These are phyloP conservation scores for Enteromius afrohamiltoni DNA, from an alignment of 2,797 vertebrate species.

Conservation along the genomic window DNA sequence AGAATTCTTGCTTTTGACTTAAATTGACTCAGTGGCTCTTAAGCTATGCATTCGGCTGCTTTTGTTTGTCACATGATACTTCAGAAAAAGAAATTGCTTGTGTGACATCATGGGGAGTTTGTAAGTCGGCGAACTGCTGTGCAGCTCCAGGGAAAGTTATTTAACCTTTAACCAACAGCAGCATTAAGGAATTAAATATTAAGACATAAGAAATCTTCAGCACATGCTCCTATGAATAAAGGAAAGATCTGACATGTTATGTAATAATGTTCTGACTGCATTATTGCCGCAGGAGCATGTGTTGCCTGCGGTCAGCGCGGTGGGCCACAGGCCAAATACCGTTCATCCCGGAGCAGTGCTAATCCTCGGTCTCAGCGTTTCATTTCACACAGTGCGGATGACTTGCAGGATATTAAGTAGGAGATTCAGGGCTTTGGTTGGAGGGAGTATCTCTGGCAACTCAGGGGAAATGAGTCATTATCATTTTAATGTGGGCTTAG, in stretches of 20 bases:
- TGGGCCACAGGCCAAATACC: background rate
- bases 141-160: background rate
- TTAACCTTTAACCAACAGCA: background rate
- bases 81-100: background rate
- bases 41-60: background rate
- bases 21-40: too few species aligned
- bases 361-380: slow-evolving; percentile 45
- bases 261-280: background rate
- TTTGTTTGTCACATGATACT: background rate
- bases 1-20: background rate
- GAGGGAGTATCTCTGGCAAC: slow-evolving; percentile 30
- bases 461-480: slow-evolving; percentile 57
- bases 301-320: background rate
- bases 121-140: background rate
- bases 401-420: slow-evolving; percentile 48
- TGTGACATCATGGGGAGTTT: background rate
- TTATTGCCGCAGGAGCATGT: background rate
- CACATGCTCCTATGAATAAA: background rate
- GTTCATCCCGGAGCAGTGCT: slow-evolving; percentile 2
- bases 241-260: background rate
- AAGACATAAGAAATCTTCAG: background rate
- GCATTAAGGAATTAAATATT: background rate
- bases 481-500: slow-evolving; percentile 54
- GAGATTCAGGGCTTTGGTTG: slow-evolving; percentile 37
- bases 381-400: slow-evolving; percentile 40